A percentile compares a stretch with the other conserved stretches of the same genome.
phyloP scores from a whole-genome alignment of 2,888 invertebrate genomes.

The Agrotis puta region DNA sequence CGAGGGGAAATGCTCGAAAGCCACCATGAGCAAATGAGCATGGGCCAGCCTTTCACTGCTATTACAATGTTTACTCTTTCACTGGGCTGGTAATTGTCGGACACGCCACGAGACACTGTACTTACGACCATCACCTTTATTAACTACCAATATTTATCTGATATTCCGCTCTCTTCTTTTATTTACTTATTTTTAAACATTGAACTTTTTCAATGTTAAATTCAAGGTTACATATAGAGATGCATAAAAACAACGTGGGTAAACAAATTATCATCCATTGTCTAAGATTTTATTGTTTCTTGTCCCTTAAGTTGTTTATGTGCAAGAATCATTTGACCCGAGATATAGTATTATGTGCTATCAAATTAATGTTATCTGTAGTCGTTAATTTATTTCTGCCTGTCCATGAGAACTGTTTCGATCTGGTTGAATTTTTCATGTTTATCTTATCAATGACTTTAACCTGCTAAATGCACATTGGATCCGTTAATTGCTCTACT shows the following conservation, averaged over 20 bases:
- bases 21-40: conserved; percentile 26
- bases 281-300: conserved; percentile 33
- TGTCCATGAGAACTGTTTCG: conserved; percentile 19
- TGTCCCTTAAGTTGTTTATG: conserved; percentile 21
- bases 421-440: neutral
- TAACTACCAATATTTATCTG: neutral
- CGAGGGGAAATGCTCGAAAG: conserved; percentile 50
- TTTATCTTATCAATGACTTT: conserved; percentile 45
- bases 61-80: conserved; percentile 39
- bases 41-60: conserved; percentile 56
- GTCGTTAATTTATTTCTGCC: conserved; percentile 30
- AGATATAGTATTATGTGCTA: conserved; percentile 32
- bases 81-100: conserved; percentile 27
- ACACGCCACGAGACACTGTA: conserved; percentile 2
- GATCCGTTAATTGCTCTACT: conserved; percentile 15
- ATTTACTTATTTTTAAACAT: conserved; percentile 25
- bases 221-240: conserved; percentile 31
- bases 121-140: neutral
- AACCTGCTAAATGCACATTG: conserved; percentile 18
- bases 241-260: conserved; percentile 34
- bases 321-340: conserved; percentile 21
- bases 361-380: conserved; percentile 41
- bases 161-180: conserved; percentile 2
- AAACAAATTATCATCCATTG: conserved; percentile 36
- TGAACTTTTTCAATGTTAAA: conserved; percentile 38